Evolutionary conservation across 2,888 invertebrate genomes (phyloP).

Genomic region (Esperia sulphurella): DNA sequence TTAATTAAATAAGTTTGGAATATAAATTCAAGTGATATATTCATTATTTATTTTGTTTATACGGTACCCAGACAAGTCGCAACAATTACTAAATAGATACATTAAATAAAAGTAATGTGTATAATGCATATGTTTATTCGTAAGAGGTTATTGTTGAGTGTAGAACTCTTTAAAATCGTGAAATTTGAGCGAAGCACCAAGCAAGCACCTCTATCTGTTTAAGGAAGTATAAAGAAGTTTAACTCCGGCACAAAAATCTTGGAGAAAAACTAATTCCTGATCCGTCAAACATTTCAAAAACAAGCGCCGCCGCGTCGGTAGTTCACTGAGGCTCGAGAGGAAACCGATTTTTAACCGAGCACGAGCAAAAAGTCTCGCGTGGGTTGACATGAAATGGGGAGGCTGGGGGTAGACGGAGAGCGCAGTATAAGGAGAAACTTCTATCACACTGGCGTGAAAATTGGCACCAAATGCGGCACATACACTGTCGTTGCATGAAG

Average conservation of each 20-base stretch:
- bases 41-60: no score
- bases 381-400: constrained; percentile 13
- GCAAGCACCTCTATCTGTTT: not conserved
- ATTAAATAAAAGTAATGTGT: no score
- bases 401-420: not conserved
- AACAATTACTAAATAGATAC: no score
- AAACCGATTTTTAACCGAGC: constrained; percentile 51
- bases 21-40: no score
- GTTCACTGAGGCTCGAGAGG: constrained; percentile 41
- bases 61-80: no score
- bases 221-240: constrained; percentile 16
- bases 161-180: no score
- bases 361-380: constrained; percentile 37
- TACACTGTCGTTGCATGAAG: not conserved
- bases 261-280: constrained; percentile 56
- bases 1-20: no score
- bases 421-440: no score
- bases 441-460: no score
- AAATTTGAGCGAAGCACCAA: no score
- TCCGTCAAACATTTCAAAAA: constrained; percentile 70
- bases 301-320: constrained; percentile 32
- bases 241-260: constrained; percentile 7
- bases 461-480: not conserved
- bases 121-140: no score
- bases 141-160: no score